Base-by-base conservation (phyloP, 2,888 invertebrate species). In the Boloria selene region DNA sequence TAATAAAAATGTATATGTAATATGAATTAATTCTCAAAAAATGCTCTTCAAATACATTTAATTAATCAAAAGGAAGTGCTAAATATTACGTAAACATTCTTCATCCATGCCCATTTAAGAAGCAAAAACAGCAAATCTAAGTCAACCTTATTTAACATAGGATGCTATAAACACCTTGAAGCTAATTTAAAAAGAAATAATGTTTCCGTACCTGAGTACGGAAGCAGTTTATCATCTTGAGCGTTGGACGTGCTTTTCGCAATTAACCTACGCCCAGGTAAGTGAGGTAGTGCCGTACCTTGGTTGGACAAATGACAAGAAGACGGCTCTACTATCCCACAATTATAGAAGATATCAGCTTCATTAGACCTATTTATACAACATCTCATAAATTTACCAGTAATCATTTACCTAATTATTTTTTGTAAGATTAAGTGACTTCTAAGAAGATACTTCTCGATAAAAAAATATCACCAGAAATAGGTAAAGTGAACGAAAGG, bases 221-320 rank as follows among this genome's bases (percentile, higher is more conserved):
- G 90, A 90, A 90, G 77, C 85, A 76, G 80, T 90, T 82, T 79
- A 89, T 91, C 90, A 89, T 77, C 80, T 79, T 77, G 82, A 81
- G 83, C 85, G 84, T 86, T 86, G 86, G 74, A 82, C 77, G 80
- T 81, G 84, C 79, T 84, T 85, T 83, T 84, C 77, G 85, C 84
- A 90, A 91, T 91, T 90, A 90, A 88, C 85, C 77, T 69, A 69
- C 74, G 73, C 73, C 72, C 86, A 87, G 88, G 88, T 88, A 84
- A 86, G 82, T 76, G 78, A 86, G 88, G 88, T 87, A 84, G 82
- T 76, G 78, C 75, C 77, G 74, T 80, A 67, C 69, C 71, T 66
- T 65, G 65, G 80, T 80, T 83, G 88, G 87, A 90, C 83, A 88
- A 90, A 90, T 88, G 88, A 82, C 85, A 78, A 82, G 82, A 83